These are phyloP conservation scores for Nibea albiflora DNA, from an alignment of 2,113 vertebrate species.

Conservation along the genomic window DNA sequence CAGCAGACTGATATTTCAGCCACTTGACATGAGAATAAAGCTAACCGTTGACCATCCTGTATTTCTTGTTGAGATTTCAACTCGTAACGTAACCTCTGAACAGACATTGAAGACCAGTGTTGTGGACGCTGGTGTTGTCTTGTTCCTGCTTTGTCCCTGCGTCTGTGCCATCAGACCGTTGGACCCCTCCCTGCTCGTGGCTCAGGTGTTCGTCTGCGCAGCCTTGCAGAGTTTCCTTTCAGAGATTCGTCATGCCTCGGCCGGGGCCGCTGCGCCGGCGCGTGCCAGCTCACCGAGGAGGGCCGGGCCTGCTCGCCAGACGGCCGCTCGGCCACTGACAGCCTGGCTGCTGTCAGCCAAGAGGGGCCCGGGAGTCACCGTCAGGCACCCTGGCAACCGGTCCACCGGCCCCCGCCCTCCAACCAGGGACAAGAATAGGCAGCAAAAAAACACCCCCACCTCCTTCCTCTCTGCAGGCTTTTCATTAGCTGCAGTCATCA, in stretches of 20 bases:
- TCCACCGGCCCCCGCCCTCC: constrained; percentile 64
- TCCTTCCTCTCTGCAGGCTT: constrained; percentile 45
- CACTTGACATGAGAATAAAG: too few species aligned
- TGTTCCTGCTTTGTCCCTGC: background rate
- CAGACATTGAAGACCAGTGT: background rate
- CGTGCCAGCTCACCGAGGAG: constrained; percentile 88
- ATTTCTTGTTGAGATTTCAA: background rate
- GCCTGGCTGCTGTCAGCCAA: constrained; percentile 82
- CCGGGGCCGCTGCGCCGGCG: constrained; percentile 87
- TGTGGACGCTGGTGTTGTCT: background rate
- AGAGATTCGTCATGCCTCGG: constrained; percentile 89
- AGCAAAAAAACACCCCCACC: constrained; percentile 15
- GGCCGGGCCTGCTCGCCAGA: constrained; percentile 88
- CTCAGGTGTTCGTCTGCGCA: constrained; percentile 90
- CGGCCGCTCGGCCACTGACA: constrained; percentile 83
- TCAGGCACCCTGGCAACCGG: constrained; percentile 79
- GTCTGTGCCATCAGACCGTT: background rate
- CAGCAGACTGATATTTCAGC: too few species aligned
- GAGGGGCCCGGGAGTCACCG: constrained; percentile 74
- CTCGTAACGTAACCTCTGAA: too few species aligned
- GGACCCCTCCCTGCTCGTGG: constrained; percentile 59
- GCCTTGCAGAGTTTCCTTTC: constrained; percentile 86
- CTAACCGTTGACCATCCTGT: too few species aligned
- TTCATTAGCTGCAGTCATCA: constrained; percentile 51
- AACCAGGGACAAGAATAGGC: constrained; percentile 79